Percentiles rank a stretch among this genome's conserved stretches.
phyloP scores from a whole-genome alignment of 2,888 invertebrate genomes.

The Stratiomys singularior region DNA sequence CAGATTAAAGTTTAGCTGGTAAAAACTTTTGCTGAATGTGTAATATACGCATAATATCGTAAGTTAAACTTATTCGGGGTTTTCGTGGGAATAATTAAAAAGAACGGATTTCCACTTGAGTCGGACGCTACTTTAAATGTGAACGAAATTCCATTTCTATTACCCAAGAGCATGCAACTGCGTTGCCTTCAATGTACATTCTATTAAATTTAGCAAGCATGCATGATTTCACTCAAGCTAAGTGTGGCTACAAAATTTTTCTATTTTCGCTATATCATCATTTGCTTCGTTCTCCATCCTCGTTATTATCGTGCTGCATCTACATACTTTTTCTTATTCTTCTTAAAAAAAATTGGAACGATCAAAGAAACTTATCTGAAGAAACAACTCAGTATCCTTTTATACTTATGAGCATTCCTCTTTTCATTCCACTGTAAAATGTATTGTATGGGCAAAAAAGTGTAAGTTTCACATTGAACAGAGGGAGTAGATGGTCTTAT shows the following conservation, averaged over 20 bases:
- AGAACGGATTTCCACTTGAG: not conserved
- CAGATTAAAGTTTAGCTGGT: too few relatives aligned
- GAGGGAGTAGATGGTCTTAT: not conserved
- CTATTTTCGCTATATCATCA: not conserved
- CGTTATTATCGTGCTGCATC: constrained; percentile 12
- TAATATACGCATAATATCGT: too few relatives aligned
- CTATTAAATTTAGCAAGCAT: too few relatives aligned
- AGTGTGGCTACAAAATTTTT: not conserved
- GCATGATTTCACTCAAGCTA: not conserved
- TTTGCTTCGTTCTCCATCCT: not conserved
- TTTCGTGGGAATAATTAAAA: too few relatives aligned
- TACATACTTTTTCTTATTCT: not conserved
- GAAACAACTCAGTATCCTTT: not conserved
- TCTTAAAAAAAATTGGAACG: not conserved
- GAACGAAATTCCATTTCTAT: too few relatives aligned
- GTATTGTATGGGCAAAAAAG: not conserved
- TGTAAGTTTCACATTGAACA: not conserved
- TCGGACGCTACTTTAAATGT: not conserved
- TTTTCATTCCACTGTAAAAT: not conserved
- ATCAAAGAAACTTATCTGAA: not conserved
- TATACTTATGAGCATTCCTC: not conserved
- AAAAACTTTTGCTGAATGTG: too few relatives aligned
- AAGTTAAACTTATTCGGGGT: too few relatives aligned
- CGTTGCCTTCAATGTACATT: too few relatives aligned
- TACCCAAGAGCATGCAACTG: too few relatives aligned